Conservation (phyloP, 2,113 vertebrate species). For the Stercorarius parasiticus region DNA sequence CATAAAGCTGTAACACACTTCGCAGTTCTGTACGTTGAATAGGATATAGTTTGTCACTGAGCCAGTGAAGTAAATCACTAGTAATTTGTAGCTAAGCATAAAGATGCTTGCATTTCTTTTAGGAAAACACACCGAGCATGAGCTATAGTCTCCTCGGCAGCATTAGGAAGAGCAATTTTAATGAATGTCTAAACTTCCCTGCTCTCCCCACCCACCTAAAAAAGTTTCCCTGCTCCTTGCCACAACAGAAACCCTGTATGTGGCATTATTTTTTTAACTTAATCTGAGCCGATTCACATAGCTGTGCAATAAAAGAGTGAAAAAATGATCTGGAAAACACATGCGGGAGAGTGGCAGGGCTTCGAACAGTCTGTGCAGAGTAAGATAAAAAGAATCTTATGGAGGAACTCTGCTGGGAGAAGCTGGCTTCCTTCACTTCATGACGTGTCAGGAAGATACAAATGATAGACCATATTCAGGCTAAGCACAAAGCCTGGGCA, state of each 20-base stretch:
- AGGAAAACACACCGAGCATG: neutral
- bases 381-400: neutral
- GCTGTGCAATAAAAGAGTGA: neutral
- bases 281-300: neutral
- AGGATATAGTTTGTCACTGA: neutral
- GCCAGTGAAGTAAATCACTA: neutral
- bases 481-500: neutral
- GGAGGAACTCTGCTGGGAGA: neutral
- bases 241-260: neutral
- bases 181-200: neutral
- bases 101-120: neutral
- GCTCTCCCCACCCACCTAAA: neutral
- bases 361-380: neutral
- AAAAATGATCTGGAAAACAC: slow-evolving; percentile 20
- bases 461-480: neutral
- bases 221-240: neutral
- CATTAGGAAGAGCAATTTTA: neutral
- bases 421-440: neutral
- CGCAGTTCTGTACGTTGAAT: neutral
- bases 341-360: neutral
- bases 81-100: neutral
- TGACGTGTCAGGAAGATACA: slow-evolving; percentile 54
- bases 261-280: neutral
- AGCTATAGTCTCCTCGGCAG: neutral
- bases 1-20: neutral